A percentile compares a stretch with the other conserved stretches of the same genome.
Evolutionary conservation across 2,888 invertebrate species (phyloP).

Genomic region (Chalcis sispes): DNA sequence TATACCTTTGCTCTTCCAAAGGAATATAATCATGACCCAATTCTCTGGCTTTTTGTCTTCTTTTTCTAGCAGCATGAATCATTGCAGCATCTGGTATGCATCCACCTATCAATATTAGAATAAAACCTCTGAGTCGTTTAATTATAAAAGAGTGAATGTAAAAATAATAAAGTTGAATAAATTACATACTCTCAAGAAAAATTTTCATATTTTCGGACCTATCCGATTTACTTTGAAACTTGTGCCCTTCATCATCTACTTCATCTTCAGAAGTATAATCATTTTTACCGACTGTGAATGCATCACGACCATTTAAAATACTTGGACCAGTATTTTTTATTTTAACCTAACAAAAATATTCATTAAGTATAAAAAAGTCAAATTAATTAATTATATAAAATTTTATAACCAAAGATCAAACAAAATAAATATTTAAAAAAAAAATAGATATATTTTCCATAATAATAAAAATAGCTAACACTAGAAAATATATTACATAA

Average conservation of each 20-base stretch:
- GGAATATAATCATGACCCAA: constrained; percentile 81
- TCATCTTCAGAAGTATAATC: constrained; percentile 83
- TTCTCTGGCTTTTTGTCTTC: constrained; percentile 95
- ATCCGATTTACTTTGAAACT: constrained; percentile 76
- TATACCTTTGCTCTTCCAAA: constrained; percentile 61
- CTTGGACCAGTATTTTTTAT: constrained; percentile 80
- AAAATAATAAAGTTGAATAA: constrained; percentile 1
- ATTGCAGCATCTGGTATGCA: constrained; percentile 98
- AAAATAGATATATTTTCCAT: constrained; percentile 54
- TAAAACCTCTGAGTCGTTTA: background rate
- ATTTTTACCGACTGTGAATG: constrained; percentile 86
- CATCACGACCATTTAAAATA: constrained; percentile 88
- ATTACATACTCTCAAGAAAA: constrained; percentile 83
- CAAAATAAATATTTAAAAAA: constrained; percentile 56
- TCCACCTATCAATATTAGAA: constrained; percentile 78
- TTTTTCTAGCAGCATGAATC: constrained; percentile 97
- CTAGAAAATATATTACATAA: constrained; percentile 72
- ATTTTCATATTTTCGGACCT: constrained; percentile 84
- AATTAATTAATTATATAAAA: constrained; percentile 16
- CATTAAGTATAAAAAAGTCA: background rate
- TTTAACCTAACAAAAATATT: constrained; percentile 76
- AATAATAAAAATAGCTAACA: too few relatives aligned
- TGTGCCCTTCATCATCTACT: constrained; percentile 76
- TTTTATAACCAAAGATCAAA: constrained; percentile 45
- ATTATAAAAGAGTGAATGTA: constrained; percentile 29